Conservation (phyloP, 2,113 vertebrate genomes). For the Paramisgurnus dabryanus region DNA sequence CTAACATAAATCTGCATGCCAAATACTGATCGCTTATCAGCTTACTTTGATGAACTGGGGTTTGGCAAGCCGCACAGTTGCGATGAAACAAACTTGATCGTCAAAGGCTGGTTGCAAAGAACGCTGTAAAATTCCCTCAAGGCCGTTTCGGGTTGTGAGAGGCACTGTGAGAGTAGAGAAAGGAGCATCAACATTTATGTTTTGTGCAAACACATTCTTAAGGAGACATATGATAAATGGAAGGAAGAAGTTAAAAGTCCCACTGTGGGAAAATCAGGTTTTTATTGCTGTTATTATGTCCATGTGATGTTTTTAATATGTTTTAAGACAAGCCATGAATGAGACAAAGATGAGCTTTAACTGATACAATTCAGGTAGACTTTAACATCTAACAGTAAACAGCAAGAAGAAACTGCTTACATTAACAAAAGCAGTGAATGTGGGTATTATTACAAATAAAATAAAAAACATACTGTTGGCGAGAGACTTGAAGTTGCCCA, state of each 20-base stretch:
- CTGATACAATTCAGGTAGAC: too few species aligned
- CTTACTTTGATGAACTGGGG: conserved; percentile 96
- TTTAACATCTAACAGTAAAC: too few species aligned
- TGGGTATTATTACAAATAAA: background rate
- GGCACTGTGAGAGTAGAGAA: conserved; percentile 75
- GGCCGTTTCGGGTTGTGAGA: conserved; percentile 85
- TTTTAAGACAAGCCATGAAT: too few species aligned
- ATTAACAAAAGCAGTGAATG: too few species aligned
- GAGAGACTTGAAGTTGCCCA: conserved; percentile 96
- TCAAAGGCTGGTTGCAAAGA: conserved; percentile 86
- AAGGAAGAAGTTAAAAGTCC: too few species aligned
- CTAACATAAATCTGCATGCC: background rate
- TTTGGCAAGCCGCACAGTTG: conserved; percentile 92
- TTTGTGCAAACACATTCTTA: background rate
- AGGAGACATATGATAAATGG: too few species aligned
- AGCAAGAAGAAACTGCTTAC: too few species aligned
- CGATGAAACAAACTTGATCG: conserved; percentile 92
- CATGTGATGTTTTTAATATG: too few species aligned
- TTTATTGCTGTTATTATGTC: too few species aligned
- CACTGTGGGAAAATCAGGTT: too few species aligned
- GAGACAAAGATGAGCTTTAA: too few species aligned
- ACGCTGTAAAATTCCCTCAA: conserved; percentile 88
- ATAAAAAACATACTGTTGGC: conserved; percentile 80
- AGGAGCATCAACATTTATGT: background rate
- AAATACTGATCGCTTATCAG: conserved; percentile 6